Base-by-base conservation (phyloP, 2,888 invertebrate species). In the Hemistola chrysoprasaria region DNA sequence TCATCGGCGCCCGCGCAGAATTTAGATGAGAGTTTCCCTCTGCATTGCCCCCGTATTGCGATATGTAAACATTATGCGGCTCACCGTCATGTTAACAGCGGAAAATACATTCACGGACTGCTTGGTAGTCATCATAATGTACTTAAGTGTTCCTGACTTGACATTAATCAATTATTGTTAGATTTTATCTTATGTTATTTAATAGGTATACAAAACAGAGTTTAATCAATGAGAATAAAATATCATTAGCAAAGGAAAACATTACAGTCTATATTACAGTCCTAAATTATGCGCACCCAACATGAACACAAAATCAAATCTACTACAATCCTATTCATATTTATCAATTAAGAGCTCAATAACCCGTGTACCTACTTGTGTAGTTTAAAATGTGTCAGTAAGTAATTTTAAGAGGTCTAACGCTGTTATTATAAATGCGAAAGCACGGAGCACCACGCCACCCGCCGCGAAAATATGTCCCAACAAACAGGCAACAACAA, bases 11-110 rank as follows among this genome's bases (percentile, higher is more conserved):
- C 54, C 62, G 72, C 75, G 81, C 82, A 78, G 88, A 87, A 88
- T 87, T 72, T 70, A 74, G 81, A 88, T 86, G 78, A 71, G 82
- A 76, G 71, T 83, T 83, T 84, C 82, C 84, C 85, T 67, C 77
- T 76, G 72, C 67, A 71, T 52, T 74, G 72, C 75, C 76, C 69
- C 71, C 40, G 37, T 50, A 49, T 51, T 47, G 72, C 63, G 67
- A 82, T 82, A 76, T 79, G 85, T 83, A 81, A 80, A 85, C 81
- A 84, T 82, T 76, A 78, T 75, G 71, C 76, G 69, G 65, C 65
- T 60, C 64, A 62, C 70, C 65, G 70, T 77, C 81, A 78, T 86
- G 86, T 85, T 85, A 74, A 86, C 85, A 83, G 78, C 80, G 83
- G 84, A 81, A 78, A 81, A 83, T 74, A 71, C 69, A 71, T 60